Percentiles rank a stretch among this genome's conserved stretches.
Evolutionary conservation across 1,140 invertebrate genomes (phyloP).

Genomic region (Leptonema lineaticorne): DNA sequence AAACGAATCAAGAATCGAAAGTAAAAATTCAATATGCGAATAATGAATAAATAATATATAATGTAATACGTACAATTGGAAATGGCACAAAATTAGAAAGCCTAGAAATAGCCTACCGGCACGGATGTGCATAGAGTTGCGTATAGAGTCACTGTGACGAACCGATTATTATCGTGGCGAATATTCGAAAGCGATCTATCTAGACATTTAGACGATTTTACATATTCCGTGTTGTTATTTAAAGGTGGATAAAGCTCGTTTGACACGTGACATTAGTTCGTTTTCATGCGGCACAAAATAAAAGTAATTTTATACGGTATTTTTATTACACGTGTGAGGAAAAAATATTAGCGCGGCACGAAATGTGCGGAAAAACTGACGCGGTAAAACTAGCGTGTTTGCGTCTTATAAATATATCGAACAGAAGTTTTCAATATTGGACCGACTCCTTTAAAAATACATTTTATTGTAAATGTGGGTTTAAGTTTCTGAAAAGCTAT

Average conservation of each 20-base stretch:
- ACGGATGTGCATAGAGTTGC: not conserved
- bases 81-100: not conserved
- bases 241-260: not conserved
- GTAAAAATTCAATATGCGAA: not conserved
- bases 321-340: no score
- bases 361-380: not conserved
- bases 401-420: no score
- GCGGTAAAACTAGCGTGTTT: not conserved
- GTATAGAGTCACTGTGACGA: not conserved
- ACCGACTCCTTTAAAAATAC: no score
- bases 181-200: not conserved
- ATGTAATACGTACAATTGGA: no score
- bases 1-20: not conserved
- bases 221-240: not conserved
- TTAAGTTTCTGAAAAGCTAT: no score
- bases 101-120: not conserved
- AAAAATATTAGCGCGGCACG: no score
- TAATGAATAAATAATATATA: no score
- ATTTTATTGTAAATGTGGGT: no score
- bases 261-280: no score
- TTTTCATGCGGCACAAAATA: no score
- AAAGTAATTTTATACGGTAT: no score
- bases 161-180: not conserved
- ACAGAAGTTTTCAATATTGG: no score
- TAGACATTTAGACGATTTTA: not conserved